These are phyloP conservation scores for Picus viridis DNA, from an alignment of 2,797 vertebrate species.

Conservation along the genomic window DNA sequence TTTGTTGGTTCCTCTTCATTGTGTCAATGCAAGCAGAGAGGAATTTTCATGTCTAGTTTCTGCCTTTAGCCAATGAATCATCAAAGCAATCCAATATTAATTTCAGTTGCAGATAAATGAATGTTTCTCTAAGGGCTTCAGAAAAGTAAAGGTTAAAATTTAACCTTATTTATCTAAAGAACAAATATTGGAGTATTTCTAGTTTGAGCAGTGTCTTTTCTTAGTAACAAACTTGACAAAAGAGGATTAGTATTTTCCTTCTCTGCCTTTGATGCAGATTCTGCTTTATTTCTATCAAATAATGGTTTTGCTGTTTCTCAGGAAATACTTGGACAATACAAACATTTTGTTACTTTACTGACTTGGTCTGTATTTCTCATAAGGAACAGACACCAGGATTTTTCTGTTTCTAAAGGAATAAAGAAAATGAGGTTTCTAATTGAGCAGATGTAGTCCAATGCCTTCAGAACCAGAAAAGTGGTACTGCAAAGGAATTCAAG, in stretches of 20 bases:
- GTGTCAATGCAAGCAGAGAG: neutral
- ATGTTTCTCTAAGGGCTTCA: constrained; percentile 22
- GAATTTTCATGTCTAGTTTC: neutral
- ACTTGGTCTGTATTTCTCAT: neutral
- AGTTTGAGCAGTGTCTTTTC: neutral
- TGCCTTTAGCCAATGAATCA: constrained; percentile 32
- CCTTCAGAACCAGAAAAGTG: neutral
- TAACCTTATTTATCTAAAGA: constrained; percentile 36
- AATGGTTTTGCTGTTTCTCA: constrained; percentile 11
- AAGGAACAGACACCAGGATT: neutral
- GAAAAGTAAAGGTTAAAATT: constrained; percentile 36
- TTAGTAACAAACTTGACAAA: constrained; percentile 12
- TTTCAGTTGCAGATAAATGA: constrained; percentile 35
- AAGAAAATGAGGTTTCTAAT: neutral
- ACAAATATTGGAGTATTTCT: constrained; percentile 23
- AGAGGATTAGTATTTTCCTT: constrained; percentile 20
- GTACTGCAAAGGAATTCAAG: neutral
- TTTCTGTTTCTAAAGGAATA: neutral
- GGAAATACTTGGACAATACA: neutral
- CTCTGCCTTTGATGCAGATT: constrained; percentile 9
- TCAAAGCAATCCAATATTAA: constrained; percentile 39
- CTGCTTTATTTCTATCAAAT: constrained; percentile 18
- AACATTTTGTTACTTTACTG: constrained; percentile 12
- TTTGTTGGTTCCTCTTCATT: neutral
- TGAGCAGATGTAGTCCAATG: neutral